Evolutionary conservation across 30 jellyfish, hydroid and myxozoan species (phyloP).

Genomic region (Catostylus mosaicus): DNA sequence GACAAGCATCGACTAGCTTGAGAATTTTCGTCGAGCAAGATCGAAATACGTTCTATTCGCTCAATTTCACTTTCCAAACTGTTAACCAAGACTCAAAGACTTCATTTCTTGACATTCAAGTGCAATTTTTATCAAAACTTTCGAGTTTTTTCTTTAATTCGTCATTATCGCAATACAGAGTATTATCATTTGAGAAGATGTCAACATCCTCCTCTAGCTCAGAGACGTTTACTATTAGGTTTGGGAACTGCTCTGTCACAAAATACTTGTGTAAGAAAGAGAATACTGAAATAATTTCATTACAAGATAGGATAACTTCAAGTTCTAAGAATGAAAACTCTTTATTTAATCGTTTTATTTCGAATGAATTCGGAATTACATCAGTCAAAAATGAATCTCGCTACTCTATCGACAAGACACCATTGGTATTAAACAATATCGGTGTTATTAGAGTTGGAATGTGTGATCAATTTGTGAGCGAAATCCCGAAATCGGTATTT

Average conservation of each 20-base stretch:
- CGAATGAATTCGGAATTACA: background rate
- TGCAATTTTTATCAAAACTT: constrained; percentile 18
- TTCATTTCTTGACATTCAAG: constrained; percentile 61
- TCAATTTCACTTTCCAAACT: constrained; percentile 39
- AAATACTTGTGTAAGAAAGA: constrained; percentile 40
- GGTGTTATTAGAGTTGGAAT: constrained; percentile 7
- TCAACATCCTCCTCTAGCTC: constrained; percentile 28
- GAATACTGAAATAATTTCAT: constrained; percentile 5
- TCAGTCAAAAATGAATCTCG: constrained; percentile 30
- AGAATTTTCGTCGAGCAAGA: constrained; percentile 21
- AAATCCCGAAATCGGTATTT: constrained; percentile 31
- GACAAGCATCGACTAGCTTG: constrained; percentile 8
- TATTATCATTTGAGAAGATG: constrained; percentile 25
- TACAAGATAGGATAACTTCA: background rate
- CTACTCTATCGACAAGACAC: constrained; percentile 44
- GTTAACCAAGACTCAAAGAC: constrained; percentile 27
- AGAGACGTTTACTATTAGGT: constrained; percentile 32
- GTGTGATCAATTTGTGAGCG: constrained; percentile 19
- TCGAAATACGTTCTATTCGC: constrained; percentile 2
- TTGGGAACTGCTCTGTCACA: constrained; percentile 70
- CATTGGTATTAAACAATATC: constrained; percentile 10
- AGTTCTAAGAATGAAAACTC: background rate
- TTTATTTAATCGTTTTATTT: constrained; percentile 7
- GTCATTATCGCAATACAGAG: constrained; percentile 64
- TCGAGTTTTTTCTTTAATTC: constrained; percentile 43